Evolutionary conservation across 2,113 vertebrate genomes (phyloP).

Genomic region (Spea bombifrons): DNA sequence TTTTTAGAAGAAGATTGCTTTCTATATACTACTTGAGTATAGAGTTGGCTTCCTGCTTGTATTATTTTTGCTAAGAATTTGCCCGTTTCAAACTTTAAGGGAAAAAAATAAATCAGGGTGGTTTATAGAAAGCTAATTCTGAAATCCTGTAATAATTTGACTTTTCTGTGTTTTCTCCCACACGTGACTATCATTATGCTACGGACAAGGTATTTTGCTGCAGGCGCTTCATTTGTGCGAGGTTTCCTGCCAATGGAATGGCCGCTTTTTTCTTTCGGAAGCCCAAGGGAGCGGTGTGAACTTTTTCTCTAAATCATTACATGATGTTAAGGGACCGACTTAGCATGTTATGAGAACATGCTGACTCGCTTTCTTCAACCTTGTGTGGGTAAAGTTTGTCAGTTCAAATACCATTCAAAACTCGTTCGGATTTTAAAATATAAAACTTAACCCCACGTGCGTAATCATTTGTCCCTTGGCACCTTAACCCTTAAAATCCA

Average conservation of each 20-base stretch:
- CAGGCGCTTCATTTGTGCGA: not conserved
- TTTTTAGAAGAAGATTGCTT: no score
- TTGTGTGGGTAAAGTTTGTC: not conserved
- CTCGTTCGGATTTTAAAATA: no score
- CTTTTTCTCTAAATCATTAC: not conserved
- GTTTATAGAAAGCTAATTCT: no score
- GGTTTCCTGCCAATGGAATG: not conserved
- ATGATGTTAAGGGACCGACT: not conserved
- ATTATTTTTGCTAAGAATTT: no score
- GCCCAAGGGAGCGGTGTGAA: conserved; percentile 5
- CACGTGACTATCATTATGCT: not conserved
- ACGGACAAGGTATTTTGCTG: conserved; percentile 24
- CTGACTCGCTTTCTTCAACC: not conserved
- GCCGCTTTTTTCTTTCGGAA: not conserved
- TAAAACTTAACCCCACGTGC: no score
- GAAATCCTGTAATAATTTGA: not conserved
- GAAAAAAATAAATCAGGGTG: no score
- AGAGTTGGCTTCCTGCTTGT: no score
- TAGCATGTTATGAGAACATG: not conserved
- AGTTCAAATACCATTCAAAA: no score
- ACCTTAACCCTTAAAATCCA: no score
- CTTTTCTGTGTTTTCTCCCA: not conserved
- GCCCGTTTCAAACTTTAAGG: no score
- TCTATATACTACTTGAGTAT: no score
- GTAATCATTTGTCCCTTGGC: no score